Evolutionary conservation across 2,888 invertebrate genomes (phyloP).

Genomic region (Polydesmus complanatus): DNA sequence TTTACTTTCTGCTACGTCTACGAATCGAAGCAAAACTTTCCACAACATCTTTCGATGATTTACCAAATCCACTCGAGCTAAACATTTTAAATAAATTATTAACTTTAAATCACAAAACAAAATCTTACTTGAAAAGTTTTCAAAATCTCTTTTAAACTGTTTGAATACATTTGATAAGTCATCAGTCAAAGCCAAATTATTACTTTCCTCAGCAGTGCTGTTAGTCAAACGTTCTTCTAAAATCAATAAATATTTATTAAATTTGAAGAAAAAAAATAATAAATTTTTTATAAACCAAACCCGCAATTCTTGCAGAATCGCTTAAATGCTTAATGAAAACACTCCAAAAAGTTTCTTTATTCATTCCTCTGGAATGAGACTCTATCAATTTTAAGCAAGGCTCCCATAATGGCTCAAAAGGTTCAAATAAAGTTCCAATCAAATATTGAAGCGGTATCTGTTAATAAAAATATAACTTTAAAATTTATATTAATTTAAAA

Average conservation of each 20-base stretch:
- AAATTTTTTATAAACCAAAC: slow-evolving; percentile 8
- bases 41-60: slow-evolving; percentile 65
- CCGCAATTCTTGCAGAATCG: slow-evolving; percentile 32
- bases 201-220: too few species aligned
- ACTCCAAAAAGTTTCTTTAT: slow-evolving; percentile 54
- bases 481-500: background rate
- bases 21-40: slow-evolving; percentile 58
- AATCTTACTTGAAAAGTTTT: too few species aligned
- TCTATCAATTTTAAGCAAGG: slow-evolving; percentile 61
- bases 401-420: slow-evolving; percentile 81
- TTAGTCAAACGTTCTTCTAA: background rate
- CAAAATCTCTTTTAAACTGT: too few species aligned
- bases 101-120: slow-evolving; percentile 22
- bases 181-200: too few species aligned
- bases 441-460: slow-evolving; percentile 58
- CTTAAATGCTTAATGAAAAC: slow-evolving; percentile 47
- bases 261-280: too few species aligned
- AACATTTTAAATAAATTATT: slow-evolving; percentile 23
- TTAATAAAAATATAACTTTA: slow-evolving; percentile 17
- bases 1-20: slow-evolving; percentile 60
- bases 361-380: slow-evolving; percentile 50
- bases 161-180: too few species aligned
- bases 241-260: too few species aligned
- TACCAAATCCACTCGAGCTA: slow-evolving; percentile 48
- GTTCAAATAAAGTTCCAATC: slow-evolving; percentile 64